A percentile compares a stretch with the other conserved stretches of the same genome.
Evolutionary conservation across 1,140 invertebrate genomes (phyloP).

Genomic region (Tetramorium parvispinum): DNA sequence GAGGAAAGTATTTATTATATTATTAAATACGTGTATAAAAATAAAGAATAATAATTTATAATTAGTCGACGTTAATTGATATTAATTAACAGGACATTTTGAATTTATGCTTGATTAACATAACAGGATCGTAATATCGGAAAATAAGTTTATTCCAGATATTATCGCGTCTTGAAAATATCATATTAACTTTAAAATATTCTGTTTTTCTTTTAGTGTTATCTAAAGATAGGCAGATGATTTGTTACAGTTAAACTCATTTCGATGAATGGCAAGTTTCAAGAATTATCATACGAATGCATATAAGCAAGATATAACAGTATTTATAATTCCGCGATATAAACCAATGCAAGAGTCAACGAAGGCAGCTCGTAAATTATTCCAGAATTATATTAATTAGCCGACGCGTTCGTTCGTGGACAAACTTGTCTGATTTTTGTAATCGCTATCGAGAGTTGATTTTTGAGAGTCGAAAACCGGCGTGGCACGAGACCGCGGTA

Average conservation of each 20-base stretch:
- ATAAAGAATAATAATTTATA: neutral
- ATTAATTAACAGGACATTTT: neutral
- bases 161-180: neutral
- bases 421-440: conserved; percentile 41
- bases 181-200: neutral
- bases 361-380: neutral
- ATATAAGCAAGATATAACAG: conserved; percentile 10
- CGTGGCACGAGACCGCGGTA: neutral
- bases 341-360: neutral
- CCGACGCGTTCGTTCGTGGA: neutral
- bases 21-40: neutral
- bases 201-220: neutral
- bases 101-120: neutral
- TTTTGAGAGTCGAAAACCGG: conserved; percentile 29
- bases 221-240: neutral
- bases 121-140: neutral
- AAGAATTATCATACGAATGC: conserved; percentile 9
- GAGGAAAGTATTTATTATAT: neutral
- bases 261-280: conserved; percentile 25
- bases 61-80: neutral
- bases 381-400: conserved; percentile 25
- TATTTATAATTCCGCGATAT: neutral
- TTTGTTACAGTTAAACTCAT: neutral
- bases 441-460: conserved; percentile 4
- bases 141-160: neutral